Conservation (phyloP, 2,797 vertebrate species). For the Heliangelus exortis region DNA sequence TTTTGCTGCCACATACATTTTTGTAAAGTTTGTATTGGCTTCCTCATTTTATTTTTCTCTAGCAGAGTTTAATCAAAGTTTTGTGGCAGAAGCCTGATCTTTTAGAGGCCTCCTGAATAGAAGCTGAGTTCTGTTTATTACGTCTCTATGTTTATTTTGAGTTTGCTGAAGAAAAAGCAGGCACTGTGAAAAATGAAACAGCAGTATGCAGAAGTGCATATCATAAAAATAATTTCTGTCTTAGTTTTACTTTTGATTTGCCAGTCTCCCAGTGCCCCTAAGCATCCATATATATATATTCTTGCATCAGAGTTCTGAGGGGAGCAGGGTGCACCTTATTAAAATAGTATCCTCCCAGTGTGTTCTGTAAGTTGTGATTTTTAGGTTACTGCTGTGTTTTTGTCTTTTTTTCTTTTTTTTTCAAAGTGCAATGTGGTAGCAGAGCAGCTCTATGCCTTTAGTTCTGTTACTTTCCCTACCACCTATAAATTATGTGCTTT, state of each 20-base stretch:
- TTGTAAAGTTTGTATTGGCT: not conserved
- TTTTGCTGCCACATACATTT: not conserved
- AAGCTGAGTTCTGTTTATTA: not conserved
- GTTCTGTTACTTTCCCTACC: not conserved
- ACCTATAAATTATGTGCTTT: conserved; percentile 8
- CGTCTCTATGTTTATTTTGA: not conserved
- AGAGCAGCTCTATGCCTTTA: not conserved
- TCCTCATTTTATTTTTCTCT: not conserved
- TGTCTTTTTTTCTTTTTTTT: not conserved
- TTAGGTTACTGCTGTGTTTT: not conserved
- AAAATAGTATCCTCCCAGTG: not conserved
- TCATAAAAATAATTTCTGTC: not conserved
- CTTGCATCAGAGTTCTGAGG: not conserved
- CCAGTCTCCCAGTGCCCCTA: not conserved
- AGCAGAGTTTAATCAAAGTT: not conserved
- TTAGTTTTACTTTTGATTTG: not conserved
- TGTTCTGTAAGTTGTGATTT: not conserved
- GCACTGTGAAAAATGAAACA: not conserved
- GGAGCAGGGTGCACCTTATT: rapidly evolving
- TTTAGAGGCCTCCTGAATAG: not conserved
- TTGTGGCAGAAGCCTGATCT: not conserved
- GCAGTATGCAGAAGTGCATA: not conserved
- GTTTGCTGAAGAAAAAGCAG: not conserved
- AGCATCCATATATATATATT: not conserved
- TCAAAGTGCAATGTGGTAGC: not conserved